A percentile compares a stretch with the other conserved stretches of the same genome.
Evolutionary conservation across 2,888 invertebrate genomes (phyloP).

Genomic region (Keiferia lycopersicella): DNA sequence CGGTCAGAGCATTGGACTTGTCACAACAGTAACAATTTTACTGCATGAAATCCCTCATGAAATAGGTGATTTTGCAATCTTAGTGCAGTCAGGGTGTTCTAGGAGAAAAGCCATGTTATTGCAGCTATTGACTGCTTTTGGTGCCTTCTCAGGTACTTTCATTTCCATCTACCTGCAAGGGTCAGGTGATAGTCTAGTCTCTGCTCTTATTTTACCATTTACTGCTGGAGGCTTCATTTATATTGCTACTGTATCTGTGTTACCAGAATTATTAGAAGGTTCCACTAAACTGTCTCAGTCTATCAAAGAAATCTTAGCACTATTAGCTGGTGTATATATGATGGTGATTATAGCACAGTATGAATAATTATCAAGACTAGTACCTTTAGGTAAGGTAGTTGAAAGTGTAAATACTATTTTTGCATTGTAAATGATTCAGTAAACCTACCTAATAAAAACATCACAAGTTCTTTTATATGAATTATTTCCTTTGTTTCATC

Average conservation of each 20-base stretch:
- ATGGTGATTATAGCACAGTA: constrained; percentile 96
- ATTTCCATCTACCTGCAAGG: constrained; percentile 92
- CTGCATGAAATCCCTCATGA: constrained; percentile 99
- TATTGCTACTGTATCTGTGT: constrained; percentile 99
- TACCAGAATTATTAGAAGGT: constrained; percentile 97
- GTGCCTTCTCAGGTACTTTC: constrained; percentile 96
- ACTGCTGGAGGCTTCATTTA: constrained; percentile 99
- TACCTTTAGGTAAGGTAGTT: neutral
- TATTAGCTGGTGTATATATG: constrained; percentile 94
- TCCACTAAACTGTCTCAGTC: constrained; percentile 93
- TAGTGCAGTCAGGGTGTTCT: constrained; percentile 97
- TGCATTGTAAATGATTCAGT: constrained; percentile 10
- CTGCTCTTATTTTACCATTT: constrained; percentile 96
- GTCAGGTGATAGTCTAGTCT: constrained; percentile 84
- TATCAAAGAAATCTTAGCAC: constrained; percentile 93
- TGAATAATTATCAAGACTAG: constrained; percentile 52
- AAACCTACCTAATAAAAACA: constrained; percentile 12
- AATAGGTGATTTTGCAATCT: constrained; percentile 99
- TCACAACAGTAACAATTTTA: constrained; percentile 97
- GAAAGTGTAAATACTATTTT: constrained; percentile 24
- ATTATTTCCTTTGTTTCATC: neutral
- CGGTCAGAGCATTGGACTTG: constrained; percentile 91
- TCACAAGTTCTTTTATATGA: constrained; percentile 21
- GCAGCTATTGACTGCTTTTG: constrained; percentile 96
- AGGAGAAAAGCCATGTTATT: constrained; percentile 96